These are phyloP conservation scores for Rhynchonycteris naso DNA, from an alignment of 2,797 vertebrate genomes.

Conservation along the genomic window DNA sequence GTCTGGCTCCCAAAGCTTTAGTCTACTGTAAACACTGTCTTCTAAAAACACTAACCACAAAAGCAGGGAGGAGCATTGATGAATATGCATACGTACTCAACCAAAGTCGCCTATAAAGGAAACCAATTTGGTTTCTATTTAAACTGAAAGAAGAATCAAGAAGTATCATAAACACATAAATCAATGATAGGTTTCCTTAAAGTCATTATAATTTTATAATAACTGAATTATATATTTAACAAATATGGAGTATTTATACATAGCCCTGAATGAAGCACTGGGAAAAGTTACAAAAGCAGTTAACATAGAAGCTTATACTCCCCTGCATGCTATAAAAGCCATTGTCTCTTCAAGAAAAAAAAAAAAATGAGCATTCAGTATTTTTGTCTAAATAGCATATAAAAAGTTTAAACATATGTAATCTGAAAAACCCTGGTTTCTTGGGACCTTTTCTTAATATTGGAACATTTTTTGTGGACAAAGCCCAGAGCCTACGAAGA, in stretches of 20 bases:
- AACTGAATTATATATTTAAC: background rate
- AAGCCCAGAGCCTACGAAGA: background rate
- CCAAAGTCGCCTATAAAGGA: background rate
- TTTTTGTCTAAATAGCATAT: background rate
- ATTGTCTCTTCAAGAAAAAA: background rate
- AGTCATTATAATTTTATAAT: background rate
- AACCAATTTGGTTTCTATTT: conserved; percentile 43
- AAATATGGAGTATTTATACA: background rate
- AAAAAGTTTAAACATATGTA: background rate
- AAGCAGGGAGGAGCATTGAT: background rate
- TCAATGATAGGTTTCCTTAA: background rate
- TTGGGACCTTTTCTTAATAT: conserved; percentile 14
- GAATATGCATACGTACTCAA: background rate
- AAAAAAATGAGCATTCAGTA: background rate
- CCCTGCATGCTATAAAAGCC: background rate
- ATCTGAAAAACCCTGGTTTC: conserved; percentile 6
- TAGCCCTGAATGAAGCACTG: background rate
- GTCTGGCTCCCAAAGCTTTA: background rate
- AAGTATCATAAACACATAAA: background rate
- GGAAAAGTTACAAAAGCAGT: background rate
- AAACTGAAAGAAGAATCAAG: conserved; percentile 35
- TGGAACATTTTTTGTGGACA: conserved; percentile 22
- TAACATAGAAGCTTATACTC: background rate
- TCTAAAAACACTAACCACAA: background rate
- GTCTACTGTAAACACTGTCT: conserved; percentile 12